Evolutionary conservation across 1,140 invertebrate genomes (phyloP).

Genomic region (Penaeus japonicus): DNA sequence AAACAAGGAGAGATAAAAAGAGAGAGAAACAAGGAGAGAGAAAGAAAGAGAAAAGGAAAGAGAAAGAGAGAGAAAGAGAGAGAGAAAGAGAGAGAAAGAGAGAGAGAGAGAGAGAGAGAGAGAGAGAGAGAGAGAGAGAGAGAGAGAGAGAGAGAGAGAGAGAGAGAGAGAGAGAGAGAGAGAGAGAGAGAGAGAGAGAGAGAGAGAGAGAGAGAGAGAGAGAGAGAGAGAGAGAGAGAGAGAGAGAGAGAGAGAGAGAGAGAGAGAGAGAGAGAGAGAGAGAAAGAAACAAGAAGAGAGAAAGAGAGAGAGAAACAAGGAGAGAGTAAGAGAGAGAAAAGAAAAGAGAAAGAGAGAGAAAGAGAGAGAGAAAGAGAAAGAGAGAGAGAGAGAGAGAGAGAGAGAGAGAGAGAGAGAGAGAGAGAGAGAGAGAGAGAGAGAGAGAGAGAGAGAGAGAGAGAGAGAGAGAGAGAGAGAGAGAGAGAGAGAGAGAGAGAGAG

Average conservation of each 20-base stretch:
- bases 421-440: no score
- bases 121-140: neutral
- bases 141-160: constrained; percentile 21
- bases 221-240: neutral
- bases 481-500: no score
- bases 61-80: constrained; percentile 25
- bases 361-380: no score
- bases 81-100: constrained; percentile 16
- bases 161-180: constrained; percentile 3
- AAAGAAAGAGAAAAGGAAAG: constrained; percentile 19
- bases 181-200: constrained; percentile 4
- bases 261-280: no score
- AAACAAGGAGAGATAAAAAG: no score
- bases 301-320: no score
- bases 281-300: no score
- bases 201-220: neutral
- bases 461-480: no score
- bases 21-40: neutral
- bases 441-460: no score
- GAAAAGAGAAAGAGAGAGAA: no score
- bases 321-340: neutral
- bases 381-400: no score
- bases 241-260: neutral
- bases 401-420: no score
- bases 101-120: neutral